Conservation (phyloP, 2,797 vertebrate genomes). For the Enoplosus armatus region DNA sequence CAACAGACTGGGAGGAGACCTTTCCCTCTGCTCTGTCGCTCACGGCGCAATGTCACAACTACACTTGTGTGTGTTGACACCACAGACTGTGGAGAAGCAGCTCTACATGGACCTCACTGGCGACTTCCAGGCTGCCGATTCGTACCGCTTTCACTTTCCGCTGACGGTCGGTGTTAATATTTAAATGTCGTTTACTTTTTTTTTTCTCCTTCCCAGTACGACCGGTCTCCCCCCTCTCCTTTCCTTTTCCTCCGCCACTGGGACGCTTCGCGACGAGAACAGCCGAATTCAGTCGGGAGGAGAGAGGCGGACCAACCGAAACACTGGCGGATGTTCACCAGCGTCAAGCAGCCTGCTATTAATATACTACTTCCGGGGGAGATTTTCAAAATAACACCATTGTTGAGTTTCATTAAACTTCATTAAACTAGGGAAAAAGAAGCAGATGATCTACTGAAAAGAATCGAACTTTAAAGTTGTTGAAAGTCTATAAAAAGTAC, state of each 20-base stretch:
- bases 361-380: constrained; percentile 7
- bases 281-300: constrained; percentile 70
- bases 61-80: constrained; percentile 56
- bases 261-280: constrained; percentile 70
- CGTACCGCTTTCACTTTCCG: constrained; percentile 44
- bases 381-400: constrained; percentile 65
- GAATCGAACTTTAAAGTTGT: background rate
- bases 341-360: background rate
- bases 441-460: background rate
- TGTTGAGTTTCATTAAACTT: background rate
- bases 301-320: constrained; percentile 67
- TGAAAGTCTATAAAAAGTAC: background rate
- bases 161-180: constrained; percentile 20
- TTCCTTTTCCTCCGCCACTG: constrained; percentile 63
- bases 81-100: constrained; percentile 21
- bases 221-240: constrained; percentile 28
- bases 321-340: constrained; percentile 25
- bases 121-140: constrained; percentile 39
- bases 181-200: constrained; percentile 49
- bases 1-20: constrained; percentile 81
- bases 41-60: constrained; percentile 68
- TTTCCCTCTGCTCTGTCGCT: constrained; percentile 64
- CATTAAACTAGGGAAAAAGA: background rate
- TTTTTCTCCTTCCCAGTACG: constrained; percentile 14
- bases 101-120: constrained; percentile 20